These are phyloP conservation scores for Bombus superbus DNA, from an alignment of 1,140 invertebrate genomes.

Conservation along the genomic window DNA sequence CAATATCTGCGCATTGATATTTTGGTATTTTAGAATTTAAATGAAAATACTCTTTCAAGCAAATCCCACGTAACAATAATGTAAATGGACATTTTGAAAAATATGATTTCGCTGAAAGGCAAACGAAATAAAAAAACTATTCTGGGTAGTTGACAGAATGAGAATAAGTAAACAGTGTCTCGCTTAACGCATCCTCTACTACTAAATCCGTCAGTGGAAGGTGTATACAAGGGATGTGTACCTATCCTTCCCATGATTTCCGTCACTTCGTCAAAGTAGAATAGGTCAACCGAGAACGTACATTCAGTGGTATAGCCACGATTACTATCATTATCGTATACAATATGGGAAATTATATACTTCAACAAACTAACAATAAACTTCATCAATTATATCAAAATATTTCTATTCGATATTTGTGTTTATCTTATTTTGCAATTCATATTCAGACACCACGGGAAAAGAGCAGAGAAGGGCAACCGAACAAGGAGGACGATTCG, in stretches of 20 bases:
- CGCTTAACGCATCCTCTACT: not conserved
- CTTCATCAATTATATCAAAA: not conserved
- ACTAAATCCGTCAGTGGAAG: not conserved
- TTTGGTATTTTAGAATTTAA: not conserved
- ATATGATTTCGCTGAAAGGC: not conserved
- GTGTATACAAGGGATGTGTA: not conserved
- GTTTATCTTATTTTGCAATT: not conserved
- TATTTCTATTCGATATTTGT: not conserved
- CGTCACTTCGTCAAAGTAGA: not conserved
- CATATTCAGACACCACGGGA: no score
- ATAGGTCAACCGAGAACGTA: not conserved
- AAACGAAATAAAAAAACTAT: not conserved
- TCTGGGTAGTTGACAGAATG: not conserved
- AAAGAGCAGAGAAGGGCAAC: no score
- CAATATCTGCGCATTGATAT: not conserved
- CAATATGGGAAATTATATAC: not conserved
- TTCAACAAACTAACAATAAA: not conserved
- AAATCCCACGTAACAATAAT: not conserved
- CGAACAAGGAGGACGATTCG: no score
- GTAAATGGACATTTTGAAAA: not conserved
- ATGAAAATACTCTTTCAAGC: not conserved
- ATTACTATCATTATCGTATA: not conserved
- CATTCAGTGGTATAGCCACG: no score
- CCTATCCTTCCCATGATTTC: not conserved
- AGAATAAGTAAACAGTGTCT: conserved; percentile 8